Base-by-base conservation (phyloP, 2,113 vertebrate species). In the Dermatemys mawii region DNA sequence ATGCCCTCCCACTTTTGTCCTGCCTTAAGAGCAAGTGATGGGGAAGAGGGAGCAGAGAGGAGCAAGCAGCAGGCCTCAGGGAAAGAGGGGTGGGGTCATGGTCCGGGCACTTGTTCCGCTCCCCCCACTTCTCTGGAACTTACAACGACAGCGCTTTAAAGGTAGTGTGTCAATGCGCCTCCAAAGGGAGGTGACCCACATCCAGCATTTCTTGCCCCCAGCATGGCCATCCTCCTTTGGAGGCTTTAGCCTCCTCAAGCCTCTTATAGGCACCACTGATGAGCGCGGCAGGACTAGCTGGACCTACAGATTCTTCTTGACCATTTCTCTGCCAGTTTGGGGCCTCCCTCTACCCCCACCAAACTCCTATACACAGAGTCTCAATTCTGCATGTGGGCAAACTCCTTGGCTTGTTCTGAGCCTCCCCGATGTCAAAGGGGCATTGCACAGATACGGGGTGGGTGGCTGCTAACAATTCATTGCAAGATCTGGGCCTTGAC, bases 81-180 rank as follows among this genome's bases (percentile, higher is more conserved):
- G 35, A 13, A n/a, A 67, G 32, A n/a, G 60, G 35, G 35, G 32
- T 4, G 6, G 35, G 14, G 60, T 12, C 55, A 60, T 12, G 11
- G 55, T 32, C 12, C 3, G 5, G 29, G 27, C 2, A 11, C n/a
- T n/a, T n/a, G n/a, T n/a, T n/a, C 11, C 6, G 4, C 27, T 32
- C 11, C 35, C 60, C 60, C 29, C 6, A 32, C 4, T 55, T 55
- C 10, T 55, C 9, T 11, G 10, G 54, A 27, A 26, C 54, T 55
- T 55, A 9, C 2, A 4, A 26, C 26, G 9, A 24, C 24, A 55
- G 54, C 24, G 10, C 24, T 55, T 26, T 24, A 55, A 27, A 21
- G 26, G 54, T 10, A 55, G 54, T 26, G 24, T 8, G 54, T 24
- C 24, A 26, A 24, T 55, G 54, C 10, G 22, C 24, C 10, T 55